Conservation (phyloP, 2,113 vertebrate species). For the Python bivittatus region DNA sequence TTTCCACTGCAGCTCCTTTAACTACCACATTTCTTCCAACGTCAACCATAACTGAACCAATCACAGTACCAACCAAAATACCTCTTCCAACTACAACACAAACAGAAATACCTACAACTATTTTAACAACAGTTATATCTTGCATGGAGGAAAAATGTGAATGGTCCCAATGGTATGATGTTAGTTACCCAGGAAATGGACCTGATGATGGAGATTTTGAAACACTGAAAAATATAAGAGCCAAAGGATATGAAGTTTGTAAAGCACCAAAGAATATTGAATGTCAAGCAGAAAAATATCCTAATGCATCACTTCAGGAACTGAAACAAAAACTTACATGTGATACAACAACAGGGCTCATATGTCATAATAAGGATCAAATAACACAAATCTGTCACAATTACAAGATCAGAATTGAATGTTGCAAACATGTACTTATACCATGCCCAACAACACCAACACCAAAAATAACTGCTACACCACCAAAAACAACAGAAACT, state of each 20-base stretch:
- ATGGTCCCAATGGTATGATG: constrained; percentile 75
- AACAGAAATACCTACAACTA: fast-evolving
- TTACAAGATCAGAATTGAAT: constrained; percentile 67
- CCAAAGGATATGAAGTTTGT: constrained; percentile 60
- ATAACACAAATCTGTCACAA: constrained; percentile 69
- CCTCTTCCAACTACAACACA: neutral
- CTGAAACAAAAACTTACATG: constrained; percentile 65
- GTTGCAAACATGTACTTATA: constrained; percentile 35
- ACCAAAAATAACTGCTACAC: neutral
- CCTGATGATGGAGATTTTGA: constrained; percentile 74
- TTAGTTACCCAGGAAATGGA: constrained; percentile 57
- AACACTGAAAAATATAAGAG: constrained; percentile 69
- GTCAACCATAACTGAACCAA: neutral
- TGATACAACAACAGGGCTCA: constrained; percentile 55
- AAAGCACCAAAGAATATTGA: constrained; percentile 46
- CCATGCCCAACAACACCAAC: neutral
- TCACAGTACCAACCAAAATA: neutral
- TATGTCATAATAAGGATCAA: constrained; percentile 72
- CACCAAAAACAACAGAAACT: fast-evolving
- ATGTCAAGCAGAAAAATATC: constrained; percentile 68
- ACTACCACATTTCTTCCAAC: neutral
- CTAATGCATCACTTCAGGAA: neutral
- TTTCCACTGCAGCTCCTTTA: neutral
- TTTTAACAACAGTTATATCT: fast-evolving
- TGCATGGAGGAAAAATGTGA: constrained; percentile 66